Percentiles rank a stretch among this genome's conserved stretches.
Conservation (phyloP, 1,140 invertebrate genomes). For the Oncopodura yosiiana region DNA sequence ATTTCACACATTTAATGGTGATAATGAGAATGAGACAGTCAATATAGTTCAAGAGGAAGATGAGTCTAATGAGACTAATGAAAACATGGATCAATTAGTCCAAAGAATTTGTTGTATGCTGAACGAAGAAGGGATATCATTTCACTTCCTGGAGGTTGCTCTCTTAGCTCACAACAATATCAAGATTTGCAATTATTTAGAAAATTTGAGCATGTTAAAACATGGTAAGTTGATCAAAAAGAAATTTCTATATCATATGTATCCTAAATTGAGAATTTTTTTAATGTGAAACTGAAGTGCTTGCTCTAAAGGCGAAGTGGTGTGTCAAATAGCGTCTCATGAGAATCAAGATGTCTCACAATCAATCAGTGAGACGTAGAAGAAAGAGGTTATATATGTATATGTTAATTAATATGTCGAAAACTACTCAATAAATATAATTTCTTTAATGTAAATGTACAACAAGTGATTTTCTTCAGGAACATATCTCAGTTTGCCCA, state of each 20-base stretch:
- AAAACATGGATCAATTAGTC: neutral
- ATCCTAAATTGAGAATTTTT: neutral
- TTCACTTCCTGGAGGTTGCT: slow-evolving; percentile 24
- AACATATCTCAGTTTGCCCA: too few species aligned
- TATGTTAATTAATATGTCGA: too few species aligned
- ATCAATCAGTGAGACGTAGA: too few species aligned
- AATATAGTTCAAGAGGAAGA: neutral
- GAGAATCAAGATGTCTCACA: neutral
- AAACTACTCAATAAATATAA: too few species aligned
- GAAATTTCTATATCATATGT: neutral
- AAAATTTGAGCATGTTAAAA: slow-evolving; percentile 19
- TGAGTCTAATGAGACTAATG: neutral
- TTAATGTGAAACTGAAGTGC: neutral
- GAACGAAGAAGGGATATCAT: slow-evolving; percentile 8
- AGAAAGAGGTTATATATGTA: too few species aligned
- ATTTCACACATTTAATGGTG: neutral
- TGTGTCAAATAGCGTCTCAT: slow-evolving; percentile 13
- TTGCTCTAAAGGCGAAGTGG: slow-evolving; percentile 20
- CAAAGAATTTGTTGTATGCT: slow-evolving; percentile 7
- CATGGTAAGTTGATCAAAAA: slow-evolving; percentile 8
- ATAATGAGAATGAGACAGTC: neutral
- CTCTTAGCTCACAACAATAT: slow-evolving; percentile 18
- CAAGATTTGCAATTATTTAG: slow-evolving; percentile 20
- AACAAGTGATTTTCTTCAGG: too few species aligned
- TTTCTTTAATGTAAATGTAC: too few species aligned